phyloP scores from a whole-genome alignment of 2,113 vertebrate species.

The Jacana jacana region DNA sequence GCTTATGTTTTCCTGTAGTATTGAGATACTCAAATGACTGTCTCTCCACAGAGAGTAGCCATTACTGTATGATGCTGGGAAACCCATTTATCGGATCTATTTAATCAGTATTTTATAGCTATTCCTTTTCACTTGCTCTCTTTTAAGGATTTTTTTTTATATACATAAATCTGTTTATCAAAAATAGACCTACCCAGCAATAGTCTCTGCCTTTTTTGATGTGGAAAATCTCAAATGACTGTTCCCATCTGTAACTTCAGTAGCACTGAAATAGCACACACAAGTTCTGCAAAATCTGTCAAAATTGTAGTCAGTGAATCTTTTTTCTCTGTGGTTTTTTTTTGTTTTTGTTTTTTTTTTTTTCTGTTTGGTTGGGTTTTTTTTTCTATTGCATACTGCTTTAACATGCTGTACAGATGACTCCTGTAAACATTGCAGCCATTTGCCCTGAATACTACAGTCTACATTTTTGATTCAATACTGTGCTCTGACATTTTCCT shows the following conservation, averaged over 20 bases:
- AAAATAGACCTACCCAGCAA: not conserved
- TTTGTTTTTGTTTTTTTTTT: not conserved
- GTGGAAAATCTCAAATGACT: not conserved
- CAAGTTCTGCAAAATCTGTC: not conserved
- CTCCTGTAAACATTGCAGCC: not conserved
- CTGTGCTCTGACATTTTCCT: not conserved
- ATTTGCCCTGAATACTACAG: not conserved
- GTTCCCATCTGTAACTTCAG: not conserved
- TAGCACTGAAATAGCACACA: too few species aligned
- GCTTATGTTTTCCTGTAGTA: not conserved
- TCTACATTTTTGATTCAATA: not conserved
- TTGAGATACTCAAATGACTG: not conserved
- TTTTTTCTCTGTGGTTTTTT: not conserved
- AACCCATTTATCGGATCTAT: not conserved
- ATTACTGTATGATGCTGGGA: not conserved
- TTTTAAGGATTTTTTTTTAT: not conserved
- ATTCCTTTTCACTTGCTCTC: not conserved
- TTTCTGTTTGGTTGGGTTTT: too few species aligned
- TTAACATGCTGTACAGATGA: not conserved
- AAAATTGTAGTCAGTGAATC: not conserved
- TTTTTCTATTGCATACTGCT: not conserved
- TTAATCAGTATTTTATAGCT: not conserved
- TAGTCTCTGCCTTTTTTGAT: not conserved
- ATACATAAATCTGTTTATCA: not conserved
- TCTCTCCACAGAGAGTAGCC: not conserved